A percentile compares a stretch with the other conserved stretches of the same genome.
phyloP scores from a whole-genome alignment of 2,797 vertebrate genomes.

The Malacoctenus gilli region DNA sequence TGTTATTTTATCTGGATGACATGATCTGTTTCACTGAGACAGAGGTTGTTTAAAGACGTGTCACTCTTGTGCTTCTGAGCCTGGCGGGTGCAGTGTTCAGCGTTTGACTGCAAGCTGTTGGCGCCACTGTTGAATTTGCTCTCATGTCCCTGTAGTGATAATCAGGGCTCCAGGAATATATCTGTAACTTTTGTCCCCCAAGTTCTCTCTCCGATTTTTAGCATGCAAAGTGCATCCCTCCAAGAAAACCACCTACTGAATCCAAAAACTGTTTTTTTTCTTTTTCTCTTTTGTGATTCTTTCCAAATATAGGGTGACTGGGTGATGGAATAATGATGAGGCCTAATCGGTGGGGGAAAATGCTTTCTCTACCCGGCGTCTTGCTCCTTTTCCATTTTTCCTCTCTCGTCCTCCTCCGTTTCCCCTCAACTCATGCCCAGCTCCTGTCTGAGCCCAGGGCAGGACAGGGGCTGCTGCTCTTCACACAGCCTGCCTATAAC shows the following conservation, averaged over 20 bases:
- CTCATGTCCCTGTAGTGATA: slow-evolving; percentile 41
- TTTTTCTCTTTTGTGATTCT: slow-evolving; percentile 57
- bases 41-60: slow-evolving; percentile 39
- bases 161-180: slow-evolving; percentile 35
- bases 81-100: slow-evolving; percentile 25
- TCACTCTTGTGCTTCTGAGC: slow-evolving; percentile 20
- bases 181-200: slow-evolving; percentile 44
- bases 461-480: slow-evolving; percentile 79
- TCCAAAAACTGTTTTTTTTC: slow-evolving; percentile 50
- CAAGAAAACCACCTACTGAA: slow-evolving; percentile 39
- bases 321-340: slow-evolving; percentile 89
- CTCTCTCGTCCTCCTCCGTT: slow-evolving; percentile 72
- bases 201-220: slow-evolving; percentile 28
- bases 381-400: slow-evolving; percentile 75
- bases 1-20: slow-evolving; percentile 22
- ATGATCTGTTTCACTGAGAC: slow-evolving; percentile 28
- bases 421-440: slow-evolving; percentile 60
- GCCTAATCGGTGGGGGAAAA: slow-evolving; percentile 83
- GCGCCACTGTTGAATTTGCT: slow-evolving; percentile 34
- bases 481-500: slow-evolving; percentile 90
- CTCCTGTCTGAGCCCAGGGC: slow-evolving; percentile 57
- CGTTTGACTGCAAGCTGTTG: slow-evolving; percentile 49
- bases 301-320: slow-evolving; percentile 81
- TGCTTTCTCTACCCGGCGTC: slow-evolving; percentile 78
- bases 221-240: slow-evolving; percentile 21